Evolutionary conservation across 2,888 invertebrate species (phyloP), one percentile per base, ranked within the genome.

Genomic region (Choreutis nemorana): DNA sequence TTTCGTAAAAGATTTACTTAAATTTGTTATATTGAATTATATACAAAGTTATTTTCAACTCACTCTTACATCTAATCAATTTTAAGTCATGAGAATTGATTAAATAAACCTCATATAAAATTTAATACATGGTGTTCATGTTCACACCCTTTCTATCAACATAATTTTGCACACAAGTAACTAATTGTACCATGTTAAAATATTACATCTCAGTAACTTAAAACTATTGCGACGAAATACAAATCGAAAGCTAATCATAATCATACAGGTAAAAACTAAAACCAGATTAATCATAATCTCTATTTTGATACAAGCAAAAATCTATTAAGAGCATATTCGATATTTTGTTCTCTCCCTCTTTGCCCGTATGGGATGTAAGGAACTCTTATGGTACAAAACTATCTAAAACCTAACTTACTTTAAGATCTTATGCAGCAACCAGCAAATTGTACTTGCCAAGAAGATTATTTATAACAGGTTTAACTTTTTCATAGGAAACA

Each of bases 1-100:
- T 72, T 70, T 71, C 71, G 72, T 73, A 71, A 73, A 71, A 75
- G 68, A 64, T 79, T 75, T 79, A 70, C 73, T 75, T 77, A 71
- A 62, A 62, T 60, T 60, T 48, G 58, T 70, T 72, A 66, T 73
- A 67, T 57, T 70, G 67, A 73, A 71, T 61, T 77, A 78, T 77
- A 68, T 75, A 77, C 72, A 75, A 64, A 65, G 63, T 71, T 70
- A 60, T 57, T 60, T 65, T 68, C 63, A 68, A 68, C 68, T 72
- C 73, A 60, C 55, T 61, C 71, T 71, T 73, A 71, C 37, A 57
- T 55, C 72, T 75, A 75, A 52, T 56, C 57, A 66, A 66, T 61
- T 67, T 23, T 65, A 70, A 71, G 65, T 72, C 67, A 70, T 71
- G 71, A 71, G 68, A 48, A 45, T 67, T 58, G 72, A 70, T 75